Evolutionary conservation across 2,113 vertebrate genomes (phyloP), one percentile per base, ranked within the genome.

Genomic region (Felis chaus): DNA sequence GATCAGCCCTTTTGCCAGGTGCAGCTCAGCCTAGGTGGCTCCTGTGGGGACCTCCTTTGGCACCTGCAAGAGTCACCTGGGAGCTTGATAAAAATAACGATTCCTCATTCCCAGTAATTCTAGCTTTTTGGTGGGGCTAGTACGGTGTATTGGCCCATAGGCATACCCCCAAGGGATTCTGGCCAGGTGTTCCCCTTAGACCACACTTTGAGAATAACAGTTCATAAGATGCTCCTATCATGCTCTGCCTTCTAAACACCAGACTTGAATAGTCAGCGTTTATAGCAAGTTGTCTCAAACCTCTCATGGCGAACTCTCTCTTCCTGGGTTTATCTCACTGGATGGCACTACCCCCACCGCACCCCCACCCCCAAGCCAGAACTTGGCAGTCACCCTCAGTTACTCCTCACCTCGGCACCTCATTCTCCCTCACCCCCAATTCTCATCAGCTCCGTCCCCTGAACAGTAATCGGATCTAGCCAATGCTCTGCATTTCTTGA

Each of bases 311-410:
- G 4, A 50, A 23, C 3, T 11, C 50, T 21, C 23, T 68, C 33
- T 61, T 76, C 19, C 78, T n/a, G 29, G 27, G 18, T 29, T 68
- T 76, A 21, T 31, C 73, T 79, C 73, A 36, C 3, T 12, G 23
- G 76, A 36, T 9, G 71, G 74, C 1, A 0, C 61, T 74, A 27
- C 16, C 2, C 0, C 25, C 9, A 13, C 2, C 0, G 19, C 9
- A 13, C 27, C 5, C 31, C 25, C 19, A 21, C 3, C 0, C 27
- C 61, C 25, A 11, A 27, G n/a, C 48, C 55, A 41, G 53, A 61
- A 8, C 61, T 33, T 25, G 25, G 45, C 10, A 5, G 25, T n/a
- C 61, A 45, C 45, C 31, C n/a, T 63, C 36, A 48, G 29, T 27
- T 7, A 2, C 8, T 53, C 74, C 0, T 4, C 11, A 1, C 66